Percentiles rank a stretch among this genome's conserved stretches.
phyloP scores from a whole-genome alignment of 2,797 vertebrate genomes.

The Denticeps clupeoides region DNA sequence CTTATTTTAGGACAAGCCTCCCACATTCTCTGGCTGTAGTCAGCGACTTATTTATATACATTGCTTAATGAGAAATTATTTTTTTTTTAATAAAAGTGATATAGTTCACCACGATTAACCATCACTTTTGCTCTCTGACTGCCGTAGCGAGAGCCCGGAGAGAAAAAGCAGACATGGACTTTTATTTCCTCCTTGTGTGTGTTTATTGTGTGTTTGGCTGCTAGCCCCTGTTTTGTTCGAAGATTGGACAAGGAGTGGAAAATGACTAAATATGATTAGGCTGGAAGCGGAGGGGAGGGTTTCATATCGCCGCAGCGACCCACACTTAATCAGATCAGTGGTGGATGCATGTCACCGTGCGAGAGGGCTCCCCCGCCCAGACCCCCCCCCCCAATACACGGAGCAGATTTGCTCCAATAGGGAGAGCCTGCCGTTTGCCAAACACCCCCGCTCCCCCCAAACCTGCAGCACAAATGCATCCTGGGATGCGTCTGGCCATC shows the following conservation, averaged over 20 bases:
- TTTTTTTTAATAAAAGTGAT: too few species aligned
- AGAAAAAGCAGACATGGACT: too few species aligned
- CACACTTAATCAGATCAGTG: conserved; percentile 61
- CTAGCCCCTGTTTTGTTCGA: conserved; percentile 19
- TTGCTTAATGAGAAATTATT: too few species aligned
- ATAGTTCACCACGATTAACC: too few species aligned
- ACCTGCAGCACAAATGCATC: conserved; percentile 20
- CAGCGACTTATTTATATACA: too few species aligned
- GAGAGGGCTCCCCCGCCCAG: conserved; percentile 47
- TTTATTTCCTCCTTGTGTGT: too few species aligned
- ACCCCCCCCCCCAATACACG: conserved; percentile 59
- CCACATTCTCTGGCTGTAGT: too few species aligned
- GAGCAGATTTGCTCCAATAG: conserved; percentile 48
- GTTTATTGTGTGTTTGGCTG: conserved; percentile 5
- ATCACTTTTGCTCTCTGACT: too few species aligned
- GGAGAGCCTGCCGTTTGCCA: conserved; percentile 14
- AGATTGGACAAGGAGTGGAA: conserved; percentile 1
- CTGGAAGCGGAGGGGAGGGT: not conserved
- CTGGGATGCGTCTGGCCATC: conserved; percentile 15
- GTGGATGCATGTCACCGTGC: conserved; percentile 70
- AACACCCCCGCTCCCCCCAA: not conserved
- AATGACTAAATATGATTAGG: conserved; percentile 2
- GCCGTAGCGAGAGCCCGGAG: too few species aligned
- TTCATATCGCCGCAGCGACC: conserved; percentile 2
- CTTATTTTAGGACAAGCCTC: too few species aligned